A percentile compares a stretch with the other conserved stretches of the same genome.
Evolutionary conservation across 2,797 vertebrate species (phyloP).

Genomic region (Limnodromus scolopaceus): DNA sequence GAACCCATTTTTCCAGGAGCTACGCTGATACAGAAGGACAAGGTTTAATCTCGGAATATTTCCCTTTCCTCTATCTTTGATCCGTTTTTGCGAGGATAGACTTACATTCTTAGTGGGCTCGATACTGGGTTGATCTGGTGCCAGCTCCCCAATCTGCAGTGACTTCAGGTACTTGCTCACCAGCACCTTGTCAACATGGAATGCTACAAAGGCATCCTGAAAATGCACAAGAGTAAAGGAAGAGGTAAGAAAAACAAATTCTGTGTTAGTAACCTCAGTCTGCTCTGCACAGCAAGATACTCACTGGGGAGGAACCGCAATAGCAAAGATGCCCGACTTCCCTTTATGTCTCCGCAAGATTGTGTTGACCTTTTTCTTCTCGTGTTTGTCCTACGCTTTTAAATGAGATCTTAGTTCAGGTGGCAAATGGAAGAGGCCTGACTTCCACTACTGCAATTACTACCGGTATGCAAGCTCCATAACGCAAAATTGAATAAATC

Average conservation of each 20-base stretch:
- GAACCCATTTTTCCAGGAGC: background rate
- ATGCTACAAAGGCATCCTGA: constrained; percentile 80
- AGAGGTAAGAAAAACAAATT: background rate
- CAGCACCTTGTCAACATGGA: constrained; percentile 76
- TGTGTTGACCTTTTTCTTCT: background rate
- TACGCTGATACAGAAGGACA: background rate
- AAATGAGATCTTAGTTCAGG: background rate
- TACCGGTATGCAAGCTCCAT: background rate
- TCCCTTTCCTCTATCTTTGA: background rate
- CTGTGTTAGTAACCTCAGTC: accelerated
- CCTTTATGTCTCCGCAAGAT: background rate
- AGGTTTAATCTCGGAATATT: background rate
- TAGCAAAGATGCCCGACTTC: background rate
- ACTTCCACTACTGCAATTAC: background rate
- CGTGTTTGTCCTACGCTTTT: accelerated
- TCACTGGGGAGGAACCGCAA: background rate
- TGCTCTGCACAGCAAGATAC: background rate
- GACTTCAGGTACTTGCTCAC: constrained; percentile 78
- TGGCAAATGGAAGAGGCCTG: background rate
- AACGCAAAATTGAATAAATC: background rate
- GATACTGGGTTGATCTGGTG: constrained; percentile 75
- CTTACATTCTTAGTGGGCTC: constrained; percentile 83
- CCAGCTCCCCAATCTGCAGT: constrained; percentile 80
- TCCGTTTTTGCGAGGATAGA: background rate
- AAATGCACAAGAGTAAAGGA: background rate